These are phyloP conservation scores for Ischnus inquisitorius DNA, from an alignment of 2,888 invertebrate genomes.

Conservation along the genomic window DNA sequence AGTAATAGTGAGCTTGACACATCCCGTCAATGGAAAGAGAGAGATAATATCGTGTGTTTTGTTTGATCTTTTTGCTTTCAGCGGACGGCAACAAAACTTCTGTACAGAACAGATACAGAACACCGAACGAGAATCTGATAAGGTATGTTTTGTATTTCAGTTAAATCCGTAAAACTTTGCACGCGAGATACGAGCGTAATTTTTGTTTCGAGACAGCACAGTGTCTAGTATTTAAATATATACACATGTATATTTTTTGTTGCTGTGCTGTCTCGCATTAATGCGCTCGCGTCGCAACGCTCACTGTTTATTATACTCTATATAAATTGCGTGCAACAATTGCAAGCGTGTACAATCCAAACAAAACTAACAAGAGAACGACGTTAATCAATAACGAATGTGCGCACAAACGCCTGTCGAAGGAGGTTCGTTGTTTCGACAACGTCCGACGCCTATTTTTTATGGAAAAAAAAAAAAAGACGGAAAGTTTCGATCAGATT, in stretches of 20 bases:
- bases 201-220: slow-evolving; percentile 60
- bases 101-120: slow-evolving; percentile 88
- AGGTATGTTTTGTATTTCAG: slow-evolving; percentile 85
- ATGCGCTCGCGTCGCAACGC: slow-evolving; percentile 15
- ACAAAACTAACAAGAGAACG: slow-evolving; percentile 11
- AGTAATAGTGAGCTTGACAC: not conserved
- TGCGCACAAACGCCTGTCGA: slow-evolving; percentile 18
- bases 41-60: slow-evolving; percentile 25
- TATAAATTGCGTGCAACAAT: slow-evolving; percentile 31
- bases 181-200: slow-evolving; percentile 35
- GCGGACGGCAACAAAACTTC: slow-evolving; percentile 86
- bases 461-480: slow-evolving; percentile 23
- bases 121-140: slow-evolving; percentile 91
- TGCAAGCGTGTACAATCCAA: slow-evolving; percentile 11
- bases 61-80: slow-evolving; percentile 72
- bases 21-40: slow-evolving; percentile 1
- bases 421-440: slow-evolving; percentile 11
- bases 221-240: too few relatives aligned
- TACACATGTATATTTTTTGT: not conserved
- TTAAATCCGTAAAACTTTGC: slow-evolving; percentile 6
- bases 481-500: slow-evolving; percentile 52
- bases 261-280: slow-evolving; percentile 36
- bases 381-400: slow-evolving; percentile 48
- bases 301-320: slow-evolving; percentile 10
- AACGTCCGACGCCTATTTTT: not conserved